Conservation (phyloP, 2,888 invertebrate species). For the Zygothrica quintamaculata region DNA sequence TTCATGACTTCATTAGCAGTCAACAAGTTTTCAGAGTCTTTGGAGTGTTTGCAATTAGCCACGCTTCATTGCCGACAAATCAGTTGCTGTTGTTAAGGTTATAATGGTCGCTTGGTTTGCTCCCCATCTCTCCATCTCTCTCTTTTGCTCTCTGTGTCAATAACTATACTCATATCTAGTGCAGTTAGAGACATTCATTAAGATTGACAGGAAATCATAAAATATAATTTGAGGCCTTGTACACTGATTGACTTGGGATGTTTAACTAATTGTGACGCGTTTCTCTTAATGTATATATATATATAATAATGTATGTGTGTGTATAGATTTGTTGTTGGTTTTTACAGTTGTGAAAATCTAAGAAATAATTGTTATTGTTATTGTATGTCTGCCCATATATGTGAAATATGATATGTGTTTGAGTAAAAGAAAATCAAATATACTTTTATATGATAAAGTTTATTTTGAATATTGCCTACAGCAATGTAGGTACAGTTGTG, state of each 20-base stretch:
- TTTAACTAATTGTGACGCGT: constrained; percentile 55
- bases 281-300: not conserved
- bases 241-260: constrained; percentile 46
- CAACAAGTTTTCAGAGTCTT: constrained; percentile 57
- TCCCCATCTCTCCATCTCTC: too few species aligned
- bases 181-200: constrained; percentile 61
- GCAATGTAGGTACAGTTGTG: too few species aligned
- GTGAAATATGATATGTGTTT: constrained; percentile 5
- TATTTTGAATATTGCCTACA: too few species aligned
- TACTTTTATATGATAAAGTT: too few species aligned
- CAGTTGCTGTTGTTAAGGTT: constrained; percentile 56
- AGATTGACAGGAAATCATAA: constrained; percentile 79
- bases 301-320: not conserved
- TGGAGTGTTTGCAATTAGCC: constrained; percentile 70
- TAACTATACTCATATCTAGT: constrained; percentile 19
- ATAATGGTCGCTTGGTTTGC: constrained; percentile 17
- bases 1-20: constrained; percentile 75
- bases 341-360: constrained; percentile 1
- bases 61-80: constrained; percentile 72
- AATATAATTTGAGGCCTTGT: constrained; percentile 65
- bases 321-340: constrained; percentile 9
- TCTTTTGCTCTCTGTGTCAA: too few species aligned
- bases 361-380: constrained; percentile 8
- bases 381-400: not conserved
- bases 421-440: not conserved